These are phyloP conservation scores for Lacerta bilineata DNA, from an alignment of 2,797 vertebrate species.

Conservation along the genomic window DNA sequence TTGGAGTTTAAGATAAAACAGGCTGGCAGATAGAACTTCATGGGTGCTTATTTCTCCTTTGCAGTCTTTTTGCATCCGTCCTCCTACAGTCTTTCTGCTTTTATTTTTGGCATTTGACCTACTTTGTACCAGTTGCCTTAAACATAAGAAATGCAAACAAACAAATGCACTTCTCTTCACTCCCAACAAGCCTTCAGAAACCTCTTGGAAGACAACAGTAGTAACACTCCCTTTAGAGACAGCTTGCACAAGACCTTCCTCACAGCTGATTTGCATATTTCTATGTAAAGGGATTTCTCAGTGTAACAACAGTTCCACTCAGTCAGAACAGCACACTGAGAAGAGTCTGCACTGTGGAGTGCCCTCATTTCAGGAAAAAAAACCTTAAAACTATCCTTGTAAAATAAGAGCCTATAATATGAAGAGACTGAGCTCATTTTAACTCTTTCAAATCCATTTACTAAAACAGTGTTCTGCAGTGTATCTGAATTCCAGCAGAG, in stretches of 20 bases:
- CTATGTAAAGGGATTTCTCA: slow-evolving; percentile 30
- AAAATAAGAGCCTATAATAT: slow-evolving; percentile 2
- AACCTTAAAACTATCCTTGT: background rate
- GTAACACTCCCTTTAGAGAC: slow-evolving; percentile 19
- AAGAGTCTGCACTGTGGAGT: slow-evolving; percentile 11
- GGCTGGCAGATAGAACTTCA: background rate
- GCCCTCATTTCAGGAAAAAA: background rate
- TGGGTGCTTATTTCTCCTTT: slow-evolving; percentile 7
- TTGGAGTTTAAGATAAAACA: slow-evolving; percentile 16
- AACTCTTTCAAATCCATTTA: background rate
- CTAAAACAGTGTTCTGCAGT: slow-evolving; percentile 6
- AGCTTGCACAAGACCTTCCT: slow-evolving; percentile 28
- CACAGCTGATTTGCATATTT: slow-evolving; percentile 40
- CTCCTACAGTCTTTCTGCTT: slow-evolving; percentile 26
- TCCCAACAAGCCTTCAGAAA: slow-evolving; percentile 25
- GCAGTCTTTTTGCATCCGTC: slow-evolving; percentile 31
- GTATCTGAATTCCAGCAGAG: background rate
- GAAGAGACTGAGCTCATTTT: background rate
- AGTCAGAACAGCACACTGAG: background rate
- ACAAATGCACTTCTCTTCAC: background rate
- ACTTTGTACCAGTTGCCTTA: slow-evolving; percentile 27
- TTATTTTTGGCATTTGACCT: slow-evolving; percentile 53
- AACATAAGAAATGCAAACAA: slow-evolving; percentile 48
- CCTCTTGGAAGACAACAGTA: slow-evolving; percentile 18
- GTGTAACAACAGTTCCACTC: slow-evolving; percentile 13